Conservation (phyloP, 1,140 invertebrate genomes). For the Hestina assimilis region DNA sequence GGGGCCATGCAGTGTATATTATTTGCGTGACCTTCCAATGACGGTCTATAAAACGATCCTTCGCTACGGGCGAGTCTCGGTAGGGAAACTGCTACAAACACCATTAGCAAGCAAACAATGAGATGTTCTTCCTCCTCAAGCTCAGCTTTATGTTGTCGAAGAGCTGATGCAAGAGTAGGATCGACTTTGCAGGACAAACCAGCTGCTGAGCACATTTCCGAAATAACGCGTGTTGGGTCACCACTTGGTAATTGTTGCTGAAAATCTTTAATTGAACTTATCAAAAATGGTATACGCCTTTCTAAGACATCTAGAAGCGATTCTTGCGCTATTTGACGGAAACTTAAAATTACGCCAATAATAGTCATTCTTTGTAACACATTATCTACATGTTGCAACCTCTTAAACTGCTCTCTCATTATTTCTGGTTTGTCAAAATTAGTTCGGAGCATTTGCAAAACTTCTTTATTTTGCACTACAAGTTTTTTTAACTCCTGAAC, state of each 20-base stretch:
- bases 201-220: conserved; percentile 97
- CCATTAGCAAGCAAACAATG: conserved; percentile 97
- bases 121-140: conserved; percentile 94
- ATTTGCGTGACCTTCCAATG: conserved; percentile 96
- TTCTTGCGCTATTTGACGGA: conserved; percentile 94
- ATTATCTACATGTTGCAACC: conserved; percentile 93
- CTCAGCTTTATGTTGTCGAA: conserved; percentile 92
- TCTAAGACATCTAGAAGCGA: conserved; percentile 96
- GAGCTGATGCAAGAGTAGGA: conserved; percentile 92
- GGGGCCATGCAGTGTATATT: conserved; percentile 98
- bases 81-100: conserved; percentile 98
- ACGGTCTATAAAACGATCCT: conserved; percentile 92
- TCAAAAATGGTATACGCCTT: conserved; percentile 96
- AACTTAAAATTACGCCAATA: conserved; percentile 97
- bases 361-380: conserved; percentile 98
- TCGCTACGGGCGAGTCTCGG: conserved; percentile 96
- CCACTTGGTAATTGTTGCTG: conserved; percentile 94
- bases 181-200: conserved; percentile 96
- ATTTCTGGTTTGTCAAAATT: conserved; percentile 98
- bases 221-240: conserved; percentile 95
- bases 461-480: conserved; percentile 95
- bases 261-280: conserved; percentile 97
- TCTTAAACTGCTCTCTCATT: conserved; percentile 98
- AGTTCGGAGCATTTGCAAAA: conserved; percentile 92
- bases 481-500: conserved; percentile 98